These are phyloP conservation scores for Ichneumoninae sp. DNA, from an alignment of 2,888 invertebrate species.

Conservation along the genomic window DNA sequence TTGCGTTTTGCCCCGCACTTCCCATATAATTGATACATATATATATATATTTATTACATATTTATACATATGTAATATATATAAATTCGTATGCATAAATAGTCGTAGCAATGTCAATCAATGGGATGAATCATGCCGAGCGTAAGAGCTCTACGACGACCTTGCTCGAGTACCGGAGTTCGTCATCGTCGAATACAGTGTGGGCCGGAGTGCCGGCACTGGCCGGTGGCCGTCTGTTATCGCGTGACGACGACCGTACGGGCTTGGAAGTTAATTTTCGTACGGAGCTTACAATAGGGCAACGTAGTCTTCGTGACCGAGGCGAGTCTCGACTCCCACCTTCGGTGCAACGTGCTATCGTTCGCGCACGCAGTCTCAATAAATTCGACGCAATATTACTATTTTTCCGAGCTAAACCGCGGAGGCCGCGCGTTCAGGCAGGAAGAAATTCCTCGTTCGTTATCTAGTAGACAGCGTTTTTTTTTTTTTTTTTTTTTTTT, in stretches of 20 bases:
- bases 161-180: slow-evolving; percentile 48
- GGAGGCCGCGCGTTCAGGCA: background rate
- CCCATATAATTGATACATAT: too few relatives aligned
- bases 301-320: slow-evolving; percentile 68
- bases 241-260: slow-evolving; percentile 65
- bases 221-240: slow-evolving; percentile 67
- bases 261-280: slow-evolving; percentile 64
- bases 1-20: too few relatives aligned
- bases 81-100: slow-evolving; percentile 61
- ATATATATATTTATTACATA: background rate
- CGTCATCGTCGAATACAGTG: slow-evolving; percentile 26
- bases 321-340: slow-evolving; percentile 66
- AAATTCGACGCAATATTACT: background rate
- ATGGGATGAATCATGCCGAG: slow-evolving; percentile 76
- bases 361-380: background rate
- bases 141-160: slow-evolving; percentile 40
- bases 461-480: background rate
- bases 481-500: slow-evolving; percentile 12
- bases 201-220: slow-evolving; percentile 41
- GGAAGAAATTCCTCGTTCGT: slow-evolving; percentile 15
- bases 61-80: background rate
- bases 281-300: slow-evolving; percentile 55
- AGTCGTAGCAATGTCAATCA: slow-evolving; percentile 73
- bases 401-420: background rate
- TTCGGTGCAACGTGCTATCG: background rate